These are phyloP conservation scores for Astatotilapia flaviijosephi DNA, from an alignment of 2,113 vertebrate genomes.

Conservation along the genomic window DNA sequence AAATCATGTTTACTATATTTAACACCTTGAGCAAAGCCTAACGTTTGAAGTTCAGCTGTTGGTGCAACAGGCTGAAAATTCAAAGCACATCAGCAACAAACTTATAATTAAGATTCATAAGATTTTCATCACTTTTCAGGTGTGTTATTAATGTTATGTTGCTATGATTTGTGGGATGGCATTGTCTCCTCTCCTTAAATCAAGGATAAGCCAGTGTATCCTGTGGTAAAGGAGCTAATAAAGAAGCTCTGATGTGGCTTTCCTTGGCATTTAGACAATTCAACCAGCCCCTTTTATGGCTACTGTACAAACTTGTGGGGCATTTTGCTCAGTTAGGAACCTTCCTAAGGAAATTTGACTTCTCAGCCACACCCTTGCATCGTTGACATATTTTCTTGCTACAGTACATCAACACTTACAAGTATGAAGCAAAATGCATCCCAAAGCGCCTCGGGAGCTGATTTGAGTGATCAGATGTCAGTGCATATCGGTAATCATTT, in stretches of 20 bases:
- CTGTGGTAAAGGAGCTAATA: background rate
- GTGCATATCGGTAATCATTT: background rate
- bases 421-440: background rate
- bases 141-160: background rate
- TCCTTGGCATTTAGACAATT: background rate
- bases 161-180: background rate
- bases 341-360: background rate
- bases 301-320: background rate
- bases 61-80: background rate
- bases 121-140: background rate
- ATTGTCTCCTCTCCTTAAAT: background rate
- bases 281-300: background rate
- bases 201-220: background rate
- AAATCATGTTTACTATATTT: background rate
- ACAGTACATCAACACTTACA: background rate
- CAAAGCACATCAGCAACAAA: background rate
- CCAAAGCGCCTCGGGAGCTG: rapidly evolving
- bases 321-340: background rate
- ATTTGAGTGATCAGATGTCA: background rate
- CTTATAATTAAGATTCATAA: background rate
- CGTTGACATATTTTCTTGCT: background rate
- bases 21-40: background rate
- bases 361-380: background rate
- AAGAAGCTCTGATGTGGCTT: background rate
- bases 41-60: background rate